These are phyloP conservation scores for Periophthalmodon schlosseri DNA, from an alignment of 2,113 vertebrate species.

Conservation along the genomic window DNA sequence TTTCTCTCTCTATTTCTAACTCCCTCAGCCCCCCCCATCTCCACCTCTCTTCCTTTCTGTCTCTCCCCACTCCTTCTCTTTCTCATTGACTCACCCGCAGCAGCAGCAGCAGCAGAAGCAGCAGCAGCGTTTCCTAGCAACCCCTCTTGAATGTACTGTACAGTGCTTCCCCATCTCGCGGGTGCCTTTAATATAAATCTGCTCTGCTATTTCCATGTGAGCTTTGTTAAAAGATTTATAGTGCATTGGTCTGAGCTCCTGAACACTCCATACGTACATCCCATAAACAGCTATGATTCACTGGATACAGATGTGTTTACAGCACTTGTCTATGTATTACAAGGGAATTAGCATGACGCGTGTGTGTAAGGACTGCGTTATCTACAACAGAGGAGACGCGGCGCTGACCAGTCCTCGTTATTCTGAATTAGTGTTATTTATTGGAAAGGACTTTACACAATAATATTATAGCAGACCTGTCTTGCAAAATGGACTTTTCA, in stretches of 20 bases:
- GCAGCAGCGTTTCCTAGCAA: conserved; percentile 78
- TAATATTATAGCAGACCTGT: too few species aligned
- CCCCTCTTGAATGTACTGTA: conserved; percentile 70
- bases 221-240: conserved; percentile 75
- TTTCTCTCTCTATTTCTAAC: neutral
- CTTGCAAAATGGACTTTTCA: too few species aligned
- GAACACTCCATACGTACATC: conserved; percentile 7
- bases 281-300: conserved; percentile 15
- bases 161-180: conserved; percentile 68
- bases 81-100: conserved; percentile 70
- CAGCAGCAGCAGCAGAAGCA: conserved; percentile 67
- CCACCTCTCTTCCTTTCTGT: neutral
- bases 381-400: conserved; percentile 13
- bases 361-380: conserved; percentile 23
- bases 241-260: conserved; percentile 53
- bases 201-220: conserved; percentile 64
- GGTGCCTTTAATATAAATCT: conserved; percentile 72
- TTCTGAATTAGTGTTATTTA: conserved; percentile 23
- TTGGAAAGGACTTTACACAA: too few species aligned
- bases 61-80: conserved; percentile 24
- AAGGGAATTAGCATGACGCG: conserved; percentile 25
- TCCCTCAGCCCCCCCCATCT: neutral
- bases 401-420: conserved; percentile 32
- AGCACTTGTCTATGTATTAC: conserved; percentile 7
- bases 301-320: conserved; percentile 20